A percentile compares a stretch with the other conserved stretches of the same genome.
These are phyloP conservation scores for Lordiphosa clarofinis DNA, from an alignment of 1,140 invertebrate genomes.

Conservation along the genomic window DNA sequence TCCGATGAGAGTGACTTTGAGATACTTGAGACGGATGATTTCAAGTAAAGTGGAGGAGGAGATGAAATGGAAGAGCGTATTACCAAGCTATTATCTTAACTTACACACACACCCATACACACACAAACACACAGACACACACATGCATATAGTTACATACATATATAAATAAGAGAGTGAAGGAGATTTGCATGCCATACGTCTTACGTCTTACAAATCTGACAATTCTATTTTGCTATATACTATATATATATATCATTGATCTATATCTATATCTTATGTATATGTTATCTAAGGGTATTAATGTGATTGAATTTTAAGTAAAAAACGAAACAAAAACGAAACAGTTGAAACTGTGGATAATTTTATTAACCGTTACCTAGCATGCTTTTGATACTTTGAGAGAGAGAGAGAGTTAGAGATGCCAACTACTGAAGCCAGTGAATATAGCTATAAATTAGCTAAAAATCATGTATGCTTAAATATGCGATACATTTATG, in stretches of 20 bases:
- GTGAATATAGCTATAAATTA: too few relatives aligned
- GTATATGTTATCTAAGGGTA: too few relatives aligned
- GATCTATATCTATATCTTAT: too few relatives aligned
- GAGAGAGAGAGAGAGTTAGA: too few relatives aligned
- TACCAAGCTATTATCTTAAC: constrained; percentile 62
- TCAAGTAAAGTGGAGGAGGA: constrained; percentile 44
- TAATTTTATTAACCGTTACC: too few relatives aligned
- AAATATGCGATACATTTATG: too few relatives aligned
- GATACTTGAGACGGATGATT: constrained; percentile 73
- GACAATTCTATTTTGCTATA: constrained; percentile 3
- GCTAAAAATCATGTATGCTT: too few relatives aligned
- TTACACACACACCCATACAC: constrained; percentile 12
- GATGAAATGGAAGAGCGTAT: constrained; percentile 32
- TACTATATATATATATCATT: constrained; percentile 6
- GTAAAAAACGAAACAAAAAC: too few relatives aligned
- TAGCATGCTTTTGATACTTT: too few relatives aligned
- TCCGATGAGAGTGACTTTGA: constrained; percentile 79
- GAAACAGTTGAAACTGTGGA: too few relatives aligned
- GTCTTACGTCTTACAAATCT: constrained; percentile 1
- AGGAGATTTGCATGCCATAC: constrained; percentile 21
- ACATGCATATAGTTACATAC: constrained; percentile 23
- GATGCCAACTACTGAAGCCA: too few relatives aligned
- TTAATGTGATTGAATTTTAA: too few relatives aligned
- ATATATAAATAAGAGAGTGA: constrained; percentile 4
- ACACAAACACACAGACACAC: constrained; percentile 13